Percentiles rank a stretch among this genome's conserved stretches.
Conservation (phyloP, 2,888 invertebrate species). For the Tanytarsus gracilentus region DNA sequence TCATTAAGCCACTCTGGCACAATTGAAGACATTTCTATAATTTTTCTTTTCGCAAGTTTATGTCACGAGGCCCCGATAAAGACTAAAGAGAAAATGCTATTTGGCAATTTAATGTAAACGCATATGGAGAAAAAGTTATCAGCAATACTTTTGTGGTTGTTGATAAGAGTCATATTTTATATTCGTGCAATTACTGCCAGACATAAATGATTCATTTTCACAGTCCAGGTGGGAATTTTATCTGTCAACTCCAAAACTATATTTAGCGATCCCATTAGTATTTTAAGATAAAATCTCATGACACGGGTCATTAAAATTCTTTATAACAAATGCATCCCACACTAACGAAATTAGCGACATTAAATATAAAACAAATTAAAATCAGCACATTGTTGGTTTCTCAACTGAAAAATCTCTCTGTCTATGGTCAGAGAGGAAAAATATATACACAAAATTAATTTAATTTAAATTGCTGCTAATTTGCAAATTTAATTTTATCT, state of each 20-base stretch:
- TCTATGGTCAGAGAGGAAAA: neutral
- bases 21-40: neutral
- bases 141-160: too few species aligned
- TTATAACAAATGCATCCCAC: neutral
- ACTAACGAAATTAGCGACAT: too few species aligned
- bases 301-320: too few species aligned
- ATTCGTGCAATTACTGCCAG: too few species aligned
- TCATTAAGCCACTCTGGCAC: constrained; percentile 33
- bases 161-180: too few species aligned
- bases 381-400: neutral
- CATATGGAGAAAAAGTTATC: too few species aligned
- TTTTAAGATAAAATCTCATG: too few species aligned
- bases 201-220: too few species aligned
- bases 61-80: neutral
- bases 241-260: neutral
- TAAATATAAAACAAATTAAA: neutral
- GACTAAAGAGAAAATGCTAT: neutral
- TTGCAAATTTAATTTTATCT: constrained; percentile 3
- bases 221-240: too few species aligned
- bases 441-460: constrained; percentile 24
- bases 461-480: constrained; percentile 26
- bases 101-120: too few species aligned
- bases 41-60: neutral
- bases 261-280: too few species aligned
- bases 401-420: too few species aligned